Conservation (phyloP, 2,888 invertebrate species). For the Tinea semifulvella region DNA sequence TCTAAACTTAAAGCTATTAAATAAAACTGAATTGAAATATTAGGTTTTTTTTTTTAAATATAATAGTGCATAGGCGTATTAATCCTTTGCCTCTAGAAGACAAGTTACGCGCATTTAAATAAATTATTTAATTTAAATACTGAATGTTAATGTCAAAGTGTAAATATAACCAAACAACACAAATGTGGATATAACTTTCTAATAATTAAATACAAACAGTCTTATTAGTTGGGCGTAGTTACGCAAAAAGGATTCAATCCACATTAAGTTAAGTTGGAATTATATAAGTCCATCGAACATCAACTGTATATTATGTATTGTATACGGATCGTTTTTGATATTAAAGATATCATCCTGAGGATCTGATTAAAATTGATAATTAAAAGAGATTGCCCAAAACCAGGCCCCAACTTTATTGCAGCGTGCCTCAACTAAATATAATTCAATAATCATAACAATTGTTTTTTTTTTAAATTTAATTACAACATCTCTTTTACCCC, state of each 20-base stretch:
- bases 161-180: background rate
- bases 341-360: no score
- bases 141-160: slow-evolving; percentile 1
- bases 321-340: no score
- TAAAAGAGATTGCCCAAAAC: no score
- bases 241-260: background rate
- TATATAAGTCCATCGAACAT: no score
- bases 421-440: no score
- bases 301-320: no score
- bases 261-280: background rate
- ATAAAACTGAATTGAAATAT: no score
- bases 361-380: no score
- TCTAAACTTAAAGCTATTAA: background rate
- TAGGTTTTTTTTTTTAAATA: background rate
- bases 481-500: no score
- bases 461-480: no score
- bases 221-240: slow-evolving; percentile 7
- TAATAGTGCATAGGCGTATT: slow-evolving; percentile 2
- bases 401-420: no score
- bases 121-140: slow-evolving; percentile 1
- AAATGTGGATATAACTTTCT: slow-evolving; percentile 1
- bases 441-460: no score
- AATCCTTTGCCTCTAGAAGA: slow-evolving; percentile 9
- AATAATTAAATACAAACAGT: slow-evolving; percentile 11
- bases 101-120: background rate